phyloP scores from a whole-genome alignment of 2,888 invertebrate species.

The Agrenia bidenticulata region DNA sequence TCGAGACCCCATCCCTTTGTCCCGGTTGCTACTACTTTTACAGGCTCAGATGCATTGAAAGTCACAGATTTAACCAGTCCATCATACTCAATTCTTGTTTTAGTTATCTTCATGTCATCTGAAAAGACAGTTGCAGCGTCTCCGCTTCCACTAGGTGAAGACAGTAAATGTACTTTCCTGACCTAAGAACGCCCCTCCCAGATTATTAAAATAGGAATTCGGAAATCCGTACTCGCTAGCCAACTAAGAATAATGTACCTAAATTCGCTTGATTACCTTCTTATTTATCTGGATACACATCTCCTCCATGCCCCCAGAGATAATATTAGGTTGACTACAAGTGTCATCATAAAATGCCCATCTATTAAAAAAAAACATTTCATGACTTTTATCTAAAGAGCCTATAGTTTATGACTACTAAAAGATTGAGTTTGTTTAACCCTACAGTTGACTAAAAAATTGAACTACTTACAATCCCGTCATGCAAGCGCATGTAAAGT shows the following conservation, averaged over 20 bases:
- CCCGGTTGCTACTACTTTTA: background rate
- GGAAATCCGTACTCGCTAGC: too few relatives aligned
- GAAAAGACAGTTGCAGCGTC: background rate
- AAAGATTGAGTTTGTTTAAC: too few relatives aligned
- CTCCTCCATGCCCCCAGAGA: conserved; percentile 21
- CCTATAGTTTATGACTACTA: too few relatives aligned
- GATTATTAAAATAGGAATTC: too few relatives aligned
- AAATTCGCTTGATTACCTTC: conserved; percentile 19
- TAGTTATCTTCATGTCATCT: background rate
- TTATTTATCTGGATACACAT: conserved; percentile 23
- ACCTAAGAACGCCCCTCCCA: conserved; percentile 3
- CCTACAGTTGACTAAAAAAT: background rate
- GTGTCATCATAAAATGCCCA: conserved; percentile 31
- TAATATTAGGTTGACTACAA: conserved; percentile 8
- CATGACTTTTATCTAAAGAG: too few relatives aligned
- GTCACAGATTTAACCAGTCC: background rate
- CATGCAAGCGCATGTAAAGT: conserved; percentile 24
- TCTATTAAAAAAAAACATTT: too few relatives aligned
- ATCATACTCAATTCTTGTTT: background rate
- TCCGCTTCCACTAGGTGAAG: background rate
- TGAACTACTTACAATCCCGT: conserved; percentile 28
- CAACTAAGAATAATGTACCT: too few relatives aligned
- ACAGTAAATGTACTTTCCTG: conserved; percentile 4
- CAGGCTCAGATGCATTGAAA: too few relatives aligned
- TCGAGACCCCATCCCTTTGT: background rate